A percentile compares a stretch with the other conserved stretches of the same genome.
These are phyloP conservation scores for Rhinogobio ventralis DNA, from an alignment of 2,797 vertebrate genomes.

Conservation along the genomic window DNA sequence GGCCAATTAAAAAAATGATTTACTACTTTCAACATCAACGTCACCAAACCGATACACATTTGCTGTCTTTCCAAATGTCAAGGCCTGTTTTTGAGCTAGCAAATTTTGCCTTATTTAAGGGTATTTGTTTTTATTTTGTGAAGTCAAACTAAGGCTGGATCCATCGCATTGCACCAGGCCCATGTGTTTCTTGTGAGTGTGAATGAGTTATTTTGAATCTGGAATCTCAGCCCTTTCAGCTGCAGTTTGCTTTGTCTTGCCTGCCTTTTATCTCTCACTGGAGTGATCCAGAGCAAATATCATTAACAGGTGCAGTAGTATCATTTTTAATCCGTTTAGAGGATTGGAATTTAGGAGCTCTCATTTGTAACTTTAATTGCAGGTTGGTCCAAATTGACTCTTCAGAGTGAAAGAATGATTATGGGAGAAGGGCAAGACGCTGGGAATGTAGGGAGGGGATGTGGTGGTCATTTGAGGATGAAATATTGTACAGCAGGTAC, in stretches of 20 bases:
- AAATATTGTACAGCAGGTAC: neutral
- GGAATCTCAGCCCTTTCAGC: constrained; percentile 30
- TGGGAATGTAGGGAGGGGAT: neutral
- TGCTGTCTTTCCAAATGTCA: constrained; percentile 9
- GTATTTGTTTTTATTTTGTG: constrained; percentile 3
- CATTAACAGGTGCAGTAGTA: constrained; percentile 25
- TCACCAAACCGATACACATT: neutral
- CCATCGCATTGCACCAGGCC: constrained; percentile 26
- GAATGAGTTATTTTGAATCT: constrained; percentile 35
- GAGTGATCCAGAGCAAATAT: constrained; percentile 37
- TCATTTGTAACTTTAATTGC: constrained; percentile 25
- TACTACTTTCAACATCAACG: constrained; percentile 2
- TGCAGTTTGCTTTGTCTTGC: constrained; percentile 44
- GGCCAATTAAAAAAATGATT: constrained; percentile 9
- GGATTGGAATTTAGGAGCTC: constrained; percentile 6
- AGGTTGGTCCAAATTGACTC: neutral
- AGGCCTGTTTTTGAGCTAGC: constrained; percentile 7
- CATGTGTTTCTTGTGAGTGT: constrained; percentile 55
- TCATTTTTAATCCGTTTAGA: constrained; percentile 15
- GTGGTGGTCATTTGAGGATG: constrained; percentile 3
- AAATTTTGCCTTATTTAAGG: constrained; percentile 23
- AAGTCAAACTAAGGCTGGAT: constrained; percentile 45
- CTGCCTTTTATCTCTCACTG: constrained; percentile 41
- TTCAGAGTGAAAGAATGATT: neutral
- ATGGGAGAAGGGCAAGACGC: neutral